Percentiles rank a stretch among this genome's conserved stretches.
Conservation (phyloP, 2,888 invertebrate genomes). For the Cartodere bifasciata region DNA sequence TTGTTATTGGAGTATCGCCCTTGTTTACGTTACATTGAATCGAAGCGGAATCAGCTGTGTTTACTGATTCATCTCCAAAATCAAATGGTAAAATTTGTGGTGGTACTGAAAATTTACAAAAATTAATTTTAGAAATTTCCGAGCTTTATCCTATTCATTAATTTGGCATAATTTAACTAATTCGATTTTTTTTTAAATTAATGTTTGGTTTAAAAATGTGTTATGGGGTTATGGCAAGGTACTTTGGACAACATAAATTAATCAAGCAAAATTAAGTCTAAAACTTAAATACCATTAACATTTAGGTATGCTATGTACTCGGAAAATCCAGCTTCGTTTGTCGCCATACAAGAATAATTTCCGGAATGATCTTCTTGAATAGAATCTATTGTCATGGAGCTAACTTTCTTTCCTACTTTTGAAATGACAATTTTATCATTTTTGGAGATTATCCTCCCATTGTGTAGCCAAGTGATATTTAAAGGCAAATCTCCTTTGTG, state of each 20-base stretch:
- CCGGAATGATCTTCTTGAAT: slow-evolving; percentile 62
- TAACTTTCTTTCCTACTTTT: slow-evolving; percentile 42
- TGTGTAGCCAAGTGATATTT: slow-evolving; percentile 59
- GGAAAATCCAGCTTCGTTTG: slow-evolving; percentile 41
- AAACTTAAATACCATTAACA: slow-evolving; percentile 46
- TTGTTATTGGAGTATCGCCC: slow-evolving; percentile 55
- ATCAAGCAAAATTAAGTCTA: no score
- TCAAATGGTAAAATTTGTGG: slow-evolving; percentile 29
- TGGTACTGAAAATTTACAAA: slow-evolving; percentile 19
- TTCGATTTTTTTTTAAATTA: no score
- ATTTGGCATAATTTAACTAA: no score
- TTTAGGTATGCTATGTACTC: slow-evolving; percentile 39
- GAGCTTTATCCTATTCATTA: no score
- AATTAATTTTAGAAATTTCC: no score
- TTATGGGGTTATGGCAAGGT: no score
- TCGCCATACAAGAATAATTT: slow-evolving; percentile 63
- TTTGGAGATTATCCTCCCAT: slow-evolving; percentile 42
- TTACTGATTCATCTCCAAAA: slow-evolving; percentile 47
- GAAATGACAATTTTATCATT: slow-evolving; percentile 31
- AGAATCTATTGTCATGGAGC: slow-evolving; percentile 51
- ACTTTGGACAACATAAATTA: no score
- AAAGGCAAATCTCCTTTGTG: slow-evolving; percentile 65
- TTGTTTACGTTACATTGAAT: slow-evolving; percentile 54
- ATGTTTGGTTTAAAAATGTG: no score
- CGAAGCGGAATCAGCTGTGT: slow-evolving; percentile 55